Evolutionary conservation across 2,797 vertebrate genomes (phyloP).

Genomic region (Manis javanica): DNA sequence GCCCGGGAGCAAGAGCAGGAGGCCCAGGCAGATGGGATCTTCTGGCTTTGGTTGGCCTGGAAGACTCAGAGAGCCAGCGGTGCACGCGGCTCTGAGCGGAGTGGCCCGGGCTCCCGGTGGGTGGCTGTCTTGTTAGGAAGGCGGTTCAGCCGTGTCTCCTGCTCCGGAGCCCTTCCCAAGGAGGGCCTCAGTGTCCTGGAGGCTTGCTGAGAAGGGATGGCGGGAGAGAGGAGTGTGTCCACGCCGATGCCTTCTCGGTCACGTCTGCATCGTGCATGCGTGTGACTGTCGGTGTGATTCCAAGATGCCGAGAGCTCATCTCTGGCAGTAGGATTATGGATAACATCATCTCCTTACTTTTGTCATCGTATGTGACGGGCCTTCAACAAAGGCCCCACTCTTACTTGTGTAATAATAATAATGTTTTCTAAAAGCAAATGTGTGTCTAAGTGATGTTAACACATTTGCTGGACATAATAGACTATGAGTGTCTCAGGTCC

Average conservation of each 20-base stretch:
- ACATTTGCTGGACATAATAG: not conserved
- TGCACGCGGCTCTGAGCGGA: not conserved
- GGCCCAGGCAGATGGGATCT: not conserved
- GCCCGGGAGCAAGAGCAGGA: too few relatives aligned
- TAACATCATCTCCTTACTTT: not conserved
- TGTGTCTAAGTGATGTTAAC: not conserved
- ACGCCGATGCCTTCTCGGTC: not conserved
- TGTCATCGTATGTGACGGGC: not conserved
- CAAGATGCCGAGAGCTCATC: not conserved
- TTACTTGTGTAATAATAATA: not conserved
- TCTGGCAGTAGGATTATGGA: too few relatives aligned
- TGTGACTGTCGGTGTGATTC: not conserved
- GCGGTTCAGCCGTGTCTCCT: too few relatives aligned
- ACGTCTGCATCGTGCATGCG: not conserved
- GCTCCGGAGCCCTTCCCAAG: too few relatives aligned
- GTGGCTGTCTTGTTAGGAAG: too few relatives aligned
- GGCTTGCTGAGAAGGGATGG: not conserved
- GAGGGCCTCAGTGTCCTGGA: not conserved
- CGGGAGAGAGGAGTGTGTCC: not conserved
- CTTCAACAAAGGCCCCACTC: not conserved
- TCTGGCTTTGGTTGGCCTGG: not conserved
- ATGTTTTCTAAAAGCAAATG: not conserved
- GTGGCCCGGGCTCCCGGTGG: not conserved
- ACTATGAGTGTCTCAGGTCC: accelerated
- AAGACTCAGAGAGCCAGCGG: not conserved